Percentiles rank a stretch among this genome's conserved stretches.
phyloP scores from a whole-genome alignment of 2,113 vertebrate genomes.

The Suricata suricatta region DNA sequence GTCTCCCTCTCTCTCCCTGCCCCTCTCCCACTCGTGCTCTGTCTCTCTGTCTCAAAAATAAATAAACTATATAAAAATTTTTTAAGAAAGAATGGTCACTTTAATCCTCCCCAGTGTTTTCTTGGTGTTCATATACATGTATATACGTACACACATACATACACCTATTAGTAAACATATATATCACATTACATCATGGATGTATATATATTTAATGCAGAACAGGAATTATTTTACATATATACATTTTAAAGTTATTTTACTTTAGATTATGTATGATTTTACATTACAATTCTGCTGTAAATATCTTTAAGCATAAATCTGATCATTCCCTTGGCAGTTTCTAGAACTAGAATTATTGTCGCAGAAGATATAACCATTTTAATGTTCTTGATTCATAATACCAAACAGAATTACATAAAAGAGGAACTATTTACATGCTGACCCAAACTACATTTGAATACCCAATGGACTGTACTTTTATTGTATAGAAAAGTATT shows the following conservation, averaged over 20 bases:
- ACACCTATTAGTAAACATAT: neutral
- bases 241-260: neutral
- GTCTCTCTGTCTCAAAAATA: too few relatives aligned
- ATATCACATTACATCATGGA: neutral
- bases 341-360: constrained; percentile 26
- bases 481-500: neutral
- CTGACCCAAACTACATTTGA: neutral
- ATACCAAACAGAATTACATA: neutral
- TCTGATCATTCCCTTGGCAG: neutral
- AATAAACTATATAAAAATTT: too few relatives aligned
- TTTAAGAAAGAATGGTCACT: neutral
- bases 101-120: neutral
- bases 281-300: neutral
- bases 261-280: neutral
- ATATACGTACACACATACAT: neutral
- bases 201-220: neutral
- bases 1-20: too few relatives aligned
- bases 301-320: neutral
- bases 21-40: too few relatives aligned
- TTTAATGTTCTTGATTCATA: neutral
- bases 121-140: neutral
- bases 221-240: neutral
- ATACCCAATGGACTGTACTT: neutral
- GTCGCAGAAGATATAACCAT: neutral
- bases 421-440: neutral